Conservation (phyloP, 2,888 invertebrate genomes). For the Horisme vitalbata region DNA sequence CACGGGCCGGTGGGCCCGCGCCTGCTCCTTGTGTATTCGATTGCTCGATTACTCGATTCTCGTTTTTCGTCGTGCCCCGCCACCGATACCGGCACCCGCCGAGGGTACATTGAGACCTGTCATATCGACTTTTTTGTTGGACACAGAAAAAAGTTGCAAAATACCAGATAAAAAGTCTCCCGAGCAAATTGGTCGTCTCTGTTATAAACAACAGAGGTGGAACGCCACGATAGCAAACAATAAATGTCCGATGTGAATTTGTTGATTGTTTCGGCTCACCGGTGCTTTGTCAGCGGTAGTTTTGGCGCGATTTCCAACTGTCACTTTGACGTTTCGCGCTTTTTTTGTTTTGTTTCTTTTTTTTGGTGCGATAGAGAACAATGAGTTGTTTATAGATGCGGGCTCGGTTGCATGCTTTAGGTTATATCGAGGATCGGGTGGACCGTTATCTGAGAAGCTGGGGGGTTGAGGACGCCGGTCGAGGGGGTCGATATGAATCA, state of each 20-base stretch:
- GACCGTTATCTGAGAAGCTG: constrained; percentile 63
- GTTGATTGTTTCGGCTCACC: constrained; percentile 74
- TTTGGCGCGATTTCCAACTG: constrained; percentile 66
- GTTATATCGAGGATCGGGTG: constrained; percentile 32
- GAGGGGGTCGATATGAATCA: constrained; percentile 77
- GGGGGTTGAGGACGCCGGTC: constrained; percentile 48
- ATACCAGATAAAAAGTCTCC: constrained; percentile 71
- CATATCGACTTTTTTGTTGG: constrained; percentile 78
- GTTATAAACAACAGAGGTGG: constrained; percentile 81
- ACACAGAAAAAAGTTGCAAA: constrained; percentile 65
- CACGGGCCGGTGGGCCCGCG: constrained; percentile 65
- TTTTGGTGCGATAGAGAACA: constrained; percentile 25
- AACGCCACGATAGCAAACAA: constrained; percentile 79
- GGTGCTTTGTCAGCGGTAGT: constrained; percentile 68
- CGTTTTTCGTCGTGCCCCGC: constrained; percentile 70
- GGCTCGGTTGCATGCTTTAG: constrained; percentile 26
- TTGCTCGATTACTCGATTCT: constrained; percentile 74
- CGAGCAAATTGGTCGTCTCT: constrained; percentile 81
- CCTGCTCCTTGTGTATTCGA: constrained; percentile 72
- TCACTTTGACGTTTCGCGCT: constrained; percentile 59
- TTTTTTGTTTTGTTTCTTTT: constrained; percentile 43
- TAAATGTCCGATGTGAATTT: constrained; percentile 78
- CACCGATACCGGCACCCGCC: constrained; percentile 54
- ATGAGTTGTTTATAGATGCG: constrained; percentile 41
- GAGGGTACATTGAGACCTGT: constrained; percentile 67